phyloP scores from a whole-genome alignment of 2,797 vertebrate species.

The Gallinago nigripennis region DNA sequence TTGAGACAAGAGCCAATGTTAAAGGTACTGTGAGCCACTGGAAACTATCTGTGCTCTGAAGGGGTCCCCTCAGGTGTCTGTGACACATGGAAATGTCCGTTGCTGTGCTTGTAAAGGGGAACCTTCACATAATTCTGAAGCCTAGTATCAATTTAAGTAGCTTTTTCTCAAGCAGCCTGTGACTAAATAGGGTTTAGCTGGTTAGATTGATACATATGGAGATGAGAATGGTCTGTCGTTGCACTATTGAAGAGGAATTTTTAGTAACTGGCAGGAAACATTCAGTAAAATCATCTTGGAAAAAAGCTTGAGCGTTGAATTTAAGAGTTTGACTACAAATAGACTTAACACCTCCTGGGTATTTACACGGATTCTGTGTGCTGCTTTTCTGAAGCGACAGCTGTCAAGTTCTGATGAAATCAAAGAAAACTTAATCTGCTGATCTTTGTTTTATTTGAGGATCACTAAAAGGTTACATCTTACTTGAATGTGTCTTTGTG shows the following conservation, averaged over 20 bases:
- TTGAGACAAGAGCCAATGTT: slow-evolving; percentile 90
- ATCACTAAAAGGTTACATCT: not conserved
- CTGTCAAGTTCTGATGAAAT: not conserved
- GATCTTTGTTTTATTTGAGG: not conserved
- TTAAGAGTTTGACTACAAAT: not conserved
- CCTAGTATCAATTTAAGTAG: not conserved
- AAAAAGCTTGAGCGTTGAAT: not conserved
- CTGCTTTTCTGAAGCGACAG: not conserved
- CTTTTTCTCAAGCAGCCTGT: not conserved
- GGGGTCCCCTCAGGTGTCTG: not conserved
- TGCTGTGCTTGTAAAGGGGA: not conserved
- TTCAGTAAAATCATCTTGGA: not conserved
- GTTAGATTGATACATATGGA: not conserved
- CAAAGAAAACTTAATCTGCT: not conserved
- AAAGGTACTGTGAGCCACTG: slow-evolving; percentile 76
- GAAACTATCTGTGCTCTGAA: fast-evolving
- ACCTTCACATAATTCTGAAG: not conserved
- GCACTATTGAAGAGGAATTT: not conserved
- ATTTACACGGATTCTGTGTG: fast-evolving
- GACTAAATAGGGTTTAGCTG: not conserved
- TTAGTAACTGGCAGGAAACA: not conserved
- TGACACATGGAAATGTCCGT: fast-evolving
- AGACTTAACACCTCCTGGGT: not conserved
- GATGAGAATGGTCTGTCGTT: not conserved
- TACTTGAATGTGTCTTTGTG: not conserved